Evolutionary conservation across 2,797 vertebrate genomes (phyloP), one percentile per base, ranked within the genome.

Genomic region (Potorous gilbertii): DNA sequence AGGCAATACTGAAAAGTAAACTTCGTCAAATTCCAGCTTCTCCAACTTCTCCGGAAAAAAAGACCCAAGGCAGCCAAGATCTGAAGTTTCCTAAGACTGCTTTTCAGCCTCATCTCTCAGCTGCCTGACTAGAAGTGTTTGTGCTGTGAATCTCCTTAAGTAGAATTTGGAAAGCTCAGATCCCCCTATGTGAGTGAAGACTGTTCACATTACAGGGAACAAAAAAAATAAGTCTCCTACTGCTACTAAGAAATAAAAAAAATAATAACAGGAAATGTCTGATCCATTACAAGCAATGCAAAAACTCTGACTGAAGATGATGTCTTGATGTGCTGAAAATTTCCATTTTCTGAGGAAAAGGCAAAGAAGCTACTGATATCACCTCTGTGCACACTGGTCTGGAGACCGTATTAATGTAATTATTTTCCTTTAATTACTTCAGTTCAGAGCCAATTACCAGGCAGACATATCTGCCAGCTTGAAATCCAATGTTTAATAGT

Each of bases 1-100:
- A 95, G 54, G 95, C 94, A 74, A 92, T 34, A 24, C 96, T 96
- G 95, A 98, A 96, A 98, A 96, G 93, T 97, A 98, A 98, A 96
- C 59, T 89, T 94, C 98, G 95, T 56, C 92, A 94, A 97, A 96
- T 95, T 94, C 97, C 34, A 89, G 96, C 96, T 98, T 91, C 95
- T 97, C 96, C 96, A 96, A 95, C 97, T 97, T 94, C 94, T 94
- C 55, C 56, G 97, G 93, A 91, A 56, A 31, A 0, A 54, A 18
- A 18, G 11, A 14, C 29, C 16, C 55, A 94, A 81, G 93, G 90
- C 94, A 91, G 62, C 92, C 93, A 46, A 6, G 57, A 55, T 34
- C 2, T 55, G 81, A 92, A 90, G 62, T 54, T 56, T n/a, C 55
- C 31, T 57, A 87, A 93, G 94, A 87, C 90, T 27, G 81, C 24